Evolutionary conservation across 2,888 invertebrate genomes (phyloP).

Genomic region (Hirtodrosophila alboralis): DNA sequence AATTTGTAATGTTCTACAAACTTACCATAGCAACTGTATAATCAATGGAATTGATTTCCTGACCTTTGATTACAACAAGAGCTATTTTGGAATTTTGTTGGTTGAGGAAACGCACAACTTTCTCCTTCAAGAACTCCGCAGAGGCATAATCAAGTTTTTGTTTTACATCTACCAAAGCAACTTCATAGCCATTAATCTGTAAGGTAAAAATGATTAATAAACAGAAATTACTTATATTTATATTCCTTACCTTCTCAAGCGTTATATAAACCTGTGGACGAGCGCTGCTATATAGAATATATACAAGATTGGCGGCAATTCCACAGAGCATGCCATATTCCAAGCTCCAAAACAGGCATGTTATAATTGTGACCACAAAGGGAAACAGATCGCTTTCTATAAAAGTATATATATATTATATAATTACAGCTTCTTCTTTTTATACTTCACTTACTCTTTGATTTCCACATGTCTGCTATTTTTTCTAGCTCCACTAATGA

Average conservation of each 20-base stretch:
- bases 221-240: slow-evolving; percentile 24
- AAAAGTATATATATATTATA: slow-evolving; percentile 43
- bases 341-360: slow-evolving; percentile 91
- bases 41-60: slow-evolving; percentile 86
- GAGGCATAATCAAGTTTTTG: slow-evolving; percentile 91
- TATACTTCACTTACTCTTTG: slow-evolving; percentile 87
- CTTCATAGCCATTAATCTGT: slow-evolving; percentile 83
- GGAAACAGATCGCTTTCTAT: slow-evolving; percentile 94
- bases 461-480: slow-evolving; percentile 89
- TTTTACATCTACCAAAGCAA: slow-evolving; percentile 88
- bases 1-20: neutral
- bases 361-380: slow-evolving; percentile 92
- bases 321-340: slow-evolving; percentile 95
- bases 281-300: slow-evolving; percentile 93
- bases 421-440: neutral
- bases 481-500: slow-evolving; percentile 91
- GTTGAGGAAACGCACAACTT: slow-evolving; percentile 90
- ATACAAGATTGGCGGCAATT: slow-evolving; percentile 90
- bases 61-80: slow-evolving; percentile 90
- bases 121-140: slow-evolving; percentile 89
- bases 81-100: slow-evolving; percentile 86
- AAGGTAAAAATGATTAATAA: slow-evolving; percentile 3
- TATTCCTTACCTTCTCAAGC: slow-evolving; percentile 74
- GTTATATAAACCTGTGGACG: slow-evolving; percentile 89
- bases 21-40: slow-evolving; percentile 87